Evolutionary conservation across 2,888 invertebrate genomes (phyloP).

Genomic region (Hybos culiciformis): DNA sequence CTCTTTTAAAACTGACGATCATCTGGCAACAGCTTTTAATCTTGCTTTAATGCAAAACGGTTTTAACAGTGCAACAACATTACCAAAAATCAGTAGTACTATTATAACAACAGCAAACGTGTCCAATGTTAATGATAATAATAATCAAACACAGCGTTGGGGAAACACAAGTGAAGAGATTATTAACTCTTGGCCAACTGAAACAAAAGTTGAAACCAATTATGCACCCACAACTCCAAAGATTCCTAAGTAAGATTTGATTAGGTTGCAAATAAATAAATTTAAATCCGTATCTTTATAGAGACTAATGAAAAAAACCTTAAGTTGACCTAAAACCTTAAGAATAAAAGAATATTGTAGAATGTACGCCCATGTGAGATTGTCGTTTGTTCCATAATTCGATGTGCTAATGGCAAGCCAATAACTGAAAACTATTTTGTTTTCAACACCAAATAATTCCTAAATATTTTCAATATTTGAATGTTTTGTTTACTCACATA

Average conservation of each 20-base stretch:
- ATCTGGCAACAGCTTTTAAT: conserved; percentile 56
- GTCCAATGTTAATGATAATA: conserved; percentile 14
- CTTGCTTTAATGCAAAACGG: conserved; percentile 64
- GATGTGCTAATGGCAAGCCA: too few relatives aligned
- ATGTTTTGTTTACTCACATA: conserved; percentile 20
- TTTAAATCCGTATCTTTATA: too few relatives aligned
- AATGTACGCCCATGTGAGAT: too few relatives aligned
- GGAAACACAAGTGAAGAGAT: neutral
- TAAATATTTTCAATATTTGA: too few relatives aligned
- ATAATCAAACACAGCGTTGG: neutral
- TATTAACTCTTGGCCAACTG: neutral
- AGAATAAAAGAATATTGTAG: too few relatives aligned
- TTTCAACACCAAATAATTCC: too few relatives aligned
- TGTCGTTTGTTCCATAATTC: too few relatives aligned
- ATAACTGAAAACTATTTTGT: too few relatives aligned
- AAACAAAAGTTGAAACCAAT: neutral
- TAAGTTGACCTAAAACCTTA: too few relatives aligned
- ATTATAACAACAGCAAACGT: conserved; percentile 20
- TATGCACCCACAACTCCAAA: neutral
- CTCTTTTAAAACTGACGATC: conserved; percentile 53
- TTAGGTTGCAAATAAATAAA: conserved; percentile 17
- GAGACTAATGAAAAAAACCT: too few relatives aligned
- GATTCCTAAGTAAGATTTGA: conserved; percentile 9
- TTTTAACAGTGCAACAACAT: conserved; percentile 33
- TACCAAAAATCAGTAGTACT: conserved; percentile 21